Evolutionary conservation across 2,888 invertebrate genomes (phyloP).

Genomic region (Pyrgus malvae): DNA sequence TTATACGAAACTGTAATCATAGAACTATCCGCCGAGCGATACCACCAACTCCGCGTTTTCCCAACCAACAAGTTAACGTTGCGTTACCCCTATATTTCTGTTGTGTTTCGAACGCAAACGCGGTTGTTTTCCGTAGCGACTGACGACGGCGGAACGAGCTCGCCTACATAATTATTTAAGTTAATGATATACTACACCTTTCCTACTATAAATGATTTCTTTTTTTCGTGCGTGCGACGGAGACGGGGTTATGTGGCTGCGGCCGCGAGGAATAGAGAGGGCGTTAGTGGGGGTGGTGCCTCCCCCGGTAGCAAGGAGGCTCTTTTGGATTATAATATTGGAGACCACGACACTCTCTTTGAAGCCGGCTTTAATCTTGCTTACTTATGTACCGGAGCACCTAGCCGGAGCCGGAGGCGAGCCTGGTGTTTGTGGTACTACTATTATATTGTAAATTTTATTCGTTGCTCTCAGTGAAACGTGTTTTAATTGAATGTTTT

Average conservation of each 20-base stretch:
- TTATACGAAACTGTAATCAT: constrained; percentile 72
- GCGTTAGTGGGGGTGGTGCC: constrained; percentile 50
- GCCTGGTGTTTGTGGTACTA: constrained; percentile 6
- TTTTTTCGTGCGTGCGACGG: constrained; percentile 50
- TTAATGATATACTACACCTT: constrained; percentile 78
- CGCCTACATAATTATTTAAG: constrained; percentile 76
- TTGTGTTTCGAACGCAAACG: constrained; percentile 40
- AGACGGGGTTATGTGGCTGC: constrained; percentile 32
- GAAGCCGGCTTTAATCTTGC: constrained; percentile 65
- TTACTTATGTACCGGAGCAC: constrained; percentile 53
- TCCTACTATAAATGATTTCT: constrained; percentile 67
- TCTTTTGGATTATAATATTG: constrained; percentile 53
- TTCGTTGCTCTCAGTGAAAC: constrained; percentile 22
- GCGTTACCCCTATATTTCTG: constrained; percentile 13
- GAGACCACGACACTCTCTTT: constrained; percentile 46
- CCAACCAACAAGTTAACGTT: constrained; percentile 44
- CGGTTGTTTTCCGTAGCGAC: constrained; percentile 34
- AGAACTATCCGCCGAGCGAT: constrained; percentile 54
- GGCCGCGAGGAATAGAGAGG: constrained; percentile 40
- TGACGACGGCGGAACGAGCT: constrained; percentile 37
- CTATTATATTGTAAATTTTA: constrained; percentile 24
- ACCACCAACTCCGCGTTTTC: constrained; percentile 25
- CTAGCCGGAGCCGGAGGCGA: neutral
- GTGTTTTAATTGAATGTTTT: constrained; percentile 23
- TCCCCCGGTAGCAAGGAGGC: constrained; percentile 45